Evolutionary conservation across 2,113 vertebrate species (phyloP).

Genomic region (Rhinopomastus cyanomelas): DNA sequence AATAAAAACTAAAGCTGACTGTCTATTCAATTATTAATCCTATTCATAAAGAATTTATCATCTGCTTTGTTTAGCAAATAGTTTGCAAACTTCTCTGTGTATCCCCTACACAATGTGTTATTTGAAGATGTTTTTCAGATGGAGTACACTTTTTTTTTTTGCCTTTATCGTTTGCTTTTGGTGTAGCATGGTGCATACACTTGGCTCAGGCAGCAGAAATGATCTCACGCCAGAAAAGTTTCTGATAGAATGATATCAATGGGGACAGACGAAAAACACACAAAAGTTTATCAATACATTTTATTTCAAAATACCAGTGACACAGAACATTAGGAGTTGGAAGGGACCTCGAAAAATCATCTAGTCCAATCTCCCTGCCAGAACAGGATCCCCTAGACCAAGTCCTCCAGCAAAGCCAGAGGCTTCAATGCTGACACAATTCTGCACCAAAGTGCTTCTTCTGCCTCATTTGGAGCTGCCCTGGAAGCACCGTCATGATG

Average conservation of each 20-base stretch:
- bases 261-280: background rate
- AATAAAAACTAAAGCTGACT: background rate
- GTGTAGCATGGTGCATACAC: background rate
- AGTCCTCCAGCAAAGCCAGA: no score
- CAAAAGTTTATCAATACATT: rapidly evolving
- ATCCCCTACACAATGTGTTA: background rate
- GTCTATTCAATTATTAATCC: conserved; percentile 38
- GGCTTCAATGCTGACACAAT: no score
- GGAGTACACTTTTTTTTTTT: rapidly evolving
- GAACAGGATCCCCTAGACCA: no score
- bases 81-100: background rate
- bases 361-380: no score
- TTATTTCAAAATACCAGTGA: background rate
- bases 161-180: background rate
- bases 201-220: background rate
- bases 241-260: rapidly evolving
- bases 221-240: background rate
- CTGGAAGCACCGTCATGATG: no score
- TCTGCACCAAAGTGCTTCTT: no score
- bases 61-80: conserved; percentile 17
- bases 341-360: no score
- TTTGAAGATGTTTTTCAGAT: background rate
- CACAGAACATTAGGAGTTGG: no score
- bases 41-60: conserved; percentile 30
- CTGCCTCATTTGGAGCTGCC: no score